Conservation (phyloP, 2,888 invertebrate species). For the Diarsia mendica region DNA sequence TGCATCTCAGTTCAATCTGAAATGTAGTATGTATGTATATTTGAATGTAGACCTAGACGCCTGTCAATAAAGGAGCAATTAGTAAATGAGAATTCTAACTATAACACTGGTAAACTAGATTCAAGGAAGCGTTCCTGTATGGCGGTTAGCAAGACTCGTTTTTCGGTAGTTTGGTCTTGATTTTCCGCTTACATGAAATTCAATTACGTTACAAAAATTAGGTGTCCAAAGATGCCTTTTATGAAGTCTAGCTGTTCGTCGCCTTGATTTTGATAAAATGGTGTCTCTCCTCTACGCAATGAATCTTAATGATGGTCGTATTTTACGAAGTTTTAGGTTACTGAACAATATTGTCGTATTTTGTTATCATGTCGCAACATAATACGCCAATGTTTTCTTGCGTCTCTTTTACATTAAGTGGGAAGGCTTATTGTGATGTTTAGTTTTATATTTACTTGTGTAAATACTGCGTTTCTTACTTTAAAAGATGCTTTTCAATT, state of each 20-base stretch:
- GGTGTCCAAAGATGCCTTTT: constrained; percentile 3
- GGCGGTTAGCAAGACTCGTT: background rate
- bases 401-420: constrained; percentile 40
- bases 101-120: background rate
- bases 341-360: constrained; percentile 76
- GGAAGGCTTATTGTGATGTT: constrained; percentile 61
- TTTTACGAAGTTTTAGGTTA: constrained; percentile 49
- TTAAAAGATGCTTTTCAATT: constrained; percentile 21
- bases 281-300: constrained; percentile 41
- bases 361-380: constrained; percentile 68
- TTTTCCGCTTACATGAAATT: constrained; percentile 28
- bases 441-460: constrained; percentile 33
- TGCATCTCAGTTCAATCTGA: constrained; percentile 34
- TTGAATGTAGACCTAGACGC: constrained; percentile 1
- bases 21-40: too few relatives aligned
- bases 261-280: constrained; percentile 52
- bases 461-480: constrained; percentile 27
- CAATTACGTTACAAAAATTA: background rate
- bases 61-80: constrained; percentile 28
- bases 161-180: background rate
- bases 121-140: background rate
- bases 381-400: constrained; percentile 76
- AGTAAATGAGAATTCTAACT: constrained; percentile 25
- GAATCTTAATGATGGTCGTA: constrained; percentile 43
- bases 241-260: background rate